These are phyloP conservation scores for Acleris literana DNA, from an alignment of 2,888 invertebrate genomes.

Conservation along the genomic window DNA sequence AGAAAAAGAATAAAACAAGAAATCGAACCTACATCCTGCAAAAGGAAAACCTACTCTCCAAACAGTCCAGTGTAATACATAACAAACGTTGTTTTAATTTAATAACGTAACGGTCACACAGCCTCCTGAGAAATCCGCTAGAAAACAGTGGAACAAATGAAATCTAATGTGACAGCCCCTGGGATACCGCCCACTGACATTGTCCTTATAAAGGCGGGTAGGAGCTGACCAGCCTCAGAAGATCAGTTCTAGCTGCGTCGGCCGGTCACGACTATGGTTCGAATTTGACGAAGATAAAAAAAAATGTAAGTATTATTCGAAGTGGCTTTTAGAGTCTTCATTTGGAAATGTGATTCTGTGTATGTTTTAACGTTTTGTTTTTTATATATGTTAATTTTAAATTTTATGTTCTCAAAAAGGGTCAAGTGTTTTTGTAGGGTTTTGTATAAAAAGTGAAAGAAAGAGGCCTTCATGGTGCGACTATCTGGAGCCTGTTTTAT, in stretches of 20 bases:
- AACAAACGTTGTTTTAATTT: conserved; percentile 76
- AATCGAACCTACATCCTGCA: conserved; percentile 24
- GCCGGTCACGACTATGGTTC: conserved; percentile 20
- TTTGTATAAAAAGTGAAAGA: no score
- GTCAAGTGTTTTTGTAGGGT: no score
- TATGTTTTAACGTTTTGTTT: no score
- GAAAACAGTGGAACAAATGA: conserved; percentile 59
- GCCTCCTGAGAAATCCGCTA: conserved; percentile 50
- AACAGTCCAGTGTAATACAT: conserved; percentile 66
- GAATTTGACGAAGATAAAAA: conserved; percentile 25
- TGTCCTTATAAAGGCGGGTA: conserved; percentile 66
- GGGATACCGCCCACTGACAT: conserved; percentile 54
- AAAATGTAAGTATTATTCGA: conserved; percentile 24
- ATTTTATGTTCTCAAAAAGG: no score
- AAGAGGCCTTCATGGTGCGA: no score
- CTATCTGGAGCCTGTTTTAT: no score
- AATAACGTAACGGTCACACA: conserved; percentile 74
- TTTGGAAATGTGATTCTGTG: not conserved
- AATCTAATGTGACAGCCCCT: conserved; percentile 67
- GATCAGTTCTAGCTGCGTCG: conserved; percentile 38
- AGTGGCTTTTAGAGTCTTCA: not conserved
- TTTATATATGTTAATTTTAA: not conserved
- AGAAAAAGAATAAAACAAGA: conserved; percentile 3
- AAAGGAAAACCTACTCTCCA: conserved; percentile 47
- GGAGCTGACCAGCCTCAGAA: conserved; percentile 47